Evolutionary conservation across 2,113 vertebrate genomes (phyloP).

Genomic region (Sapajus apella): DNA sequence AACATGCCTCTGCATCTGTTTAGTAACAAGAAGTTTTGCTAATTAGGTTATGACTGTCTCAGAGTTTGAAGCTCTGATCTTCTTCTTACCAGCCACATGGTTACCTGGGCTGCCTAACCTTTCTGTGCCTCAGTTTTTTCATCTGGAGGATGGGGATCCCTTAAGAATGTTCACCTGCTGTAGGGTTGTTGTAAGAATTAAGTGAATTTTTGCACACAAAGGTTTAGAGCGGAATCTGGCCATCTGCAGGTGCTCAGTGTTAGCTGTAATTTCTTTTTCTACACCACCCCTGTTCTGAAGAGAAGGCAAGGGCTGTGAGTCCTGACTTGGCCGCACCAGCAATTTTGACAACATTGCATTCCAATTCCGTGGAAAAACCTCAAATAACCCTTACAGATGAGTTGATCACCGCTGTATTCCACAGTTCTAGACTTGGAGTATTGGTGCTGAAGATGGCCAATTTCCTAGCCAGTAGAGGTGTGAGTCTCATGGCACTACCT

Average conservation of each 20-base stretch:
- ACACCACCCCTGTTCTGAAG: not conserved
- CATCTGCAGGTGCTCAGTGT: too few relatives aligned
- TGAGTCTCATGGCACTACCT: fast-evolving
- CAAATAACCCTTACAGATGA: too few relatives aligned
- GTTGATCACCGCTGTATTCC: not conserved
- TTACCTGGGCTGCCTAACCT: not conserved
- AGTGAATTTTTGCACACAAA: not conserved
- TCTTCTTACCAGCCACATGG: not conserved
- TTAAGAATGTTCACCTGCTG: not conserved
- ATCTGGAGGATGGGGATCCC: not conserved
- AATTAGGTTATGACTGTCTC: not conserved
- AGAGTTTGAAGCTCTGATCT: not conserved
- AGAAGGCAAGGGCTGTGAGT: fast-evolving
- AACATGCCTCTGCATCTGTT: not conserved
- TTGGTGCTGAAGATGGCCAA: fast-evolving
- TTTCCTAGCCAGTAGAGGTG: not conserved
- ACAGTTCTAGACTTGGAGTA: fast-evolving
- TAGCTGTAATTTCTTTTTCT: not conserved
- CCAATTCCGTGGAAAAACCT: not conserved
- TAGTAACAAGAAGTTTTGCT: not conserved
- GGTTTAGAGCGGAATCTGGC: fast-evolving
- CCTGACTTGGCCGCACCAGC: not conserved
- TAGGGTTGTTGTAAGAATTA: not conserved
- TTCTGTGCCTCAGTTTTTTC: not conserved
- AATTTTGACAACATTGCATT: not conserved